Evolutionary conservation across 35 echinoderm and acorn worm genomes (phyloP).

Genomic region (Hemicentrotus pulcherrimus): DNA sequence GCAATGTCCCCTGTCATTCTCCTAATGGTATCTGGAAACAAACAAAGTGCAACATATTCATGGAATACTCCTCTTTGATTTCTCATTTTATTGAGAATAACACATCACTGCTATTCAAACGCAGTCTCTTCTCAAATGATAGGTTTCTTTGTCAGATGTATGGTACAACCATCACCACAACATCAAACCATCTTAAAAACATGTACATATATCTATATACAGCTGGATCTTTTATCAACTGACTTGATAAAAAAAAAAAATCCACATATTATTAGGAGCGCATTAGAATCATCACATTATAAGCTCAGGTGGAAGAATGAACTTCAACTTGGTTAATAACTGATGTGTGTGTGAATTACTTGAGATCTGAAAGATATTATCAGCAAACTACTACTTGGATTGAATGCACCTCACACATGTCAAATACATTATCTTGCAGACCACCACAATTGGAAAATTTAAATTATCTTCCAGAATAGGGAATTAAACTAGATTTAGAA

Average conservation of each 20-base stretch:
- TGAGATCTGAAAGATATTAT: neutral
- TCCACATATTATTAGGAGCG: neutral
- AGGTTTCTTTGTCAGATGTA: neutral
- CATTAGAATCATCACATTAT: neutral
- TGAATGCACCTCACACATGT: neutral
- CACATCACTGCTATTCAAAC: neutral
- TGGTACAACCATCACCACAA: neutral
- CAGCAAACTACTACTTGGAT: neutral
- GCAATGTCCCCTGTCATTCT: no score
- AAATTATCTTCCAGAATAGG: neutral
- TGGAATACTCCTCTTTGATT: neutral
- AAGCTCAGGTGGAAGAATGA: neutral
- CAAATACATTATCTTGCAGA: neutral
- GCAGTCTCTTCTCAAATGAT: neutral
- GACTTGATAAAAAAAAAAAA: neutral
- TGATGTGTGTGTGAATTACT: neutral
- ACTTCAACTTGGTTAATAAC: neutral
- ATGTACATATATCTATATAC: constrained; percentile 5
- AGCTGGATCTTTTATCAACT: neutral
- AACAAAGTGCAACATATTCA: neutral
- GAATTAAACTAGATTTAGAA: neutral
- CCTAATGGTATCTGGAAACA: no score
- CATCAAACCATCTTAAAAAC: neutral
- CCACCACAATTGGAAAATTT: neutral
- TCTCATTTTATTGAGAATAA: neutral